These are phyloP conservation scores for Linyphia triangularis DNA, from an alignment of 2,888 invertebrate species.

Conservation along the genomic window DNA sequence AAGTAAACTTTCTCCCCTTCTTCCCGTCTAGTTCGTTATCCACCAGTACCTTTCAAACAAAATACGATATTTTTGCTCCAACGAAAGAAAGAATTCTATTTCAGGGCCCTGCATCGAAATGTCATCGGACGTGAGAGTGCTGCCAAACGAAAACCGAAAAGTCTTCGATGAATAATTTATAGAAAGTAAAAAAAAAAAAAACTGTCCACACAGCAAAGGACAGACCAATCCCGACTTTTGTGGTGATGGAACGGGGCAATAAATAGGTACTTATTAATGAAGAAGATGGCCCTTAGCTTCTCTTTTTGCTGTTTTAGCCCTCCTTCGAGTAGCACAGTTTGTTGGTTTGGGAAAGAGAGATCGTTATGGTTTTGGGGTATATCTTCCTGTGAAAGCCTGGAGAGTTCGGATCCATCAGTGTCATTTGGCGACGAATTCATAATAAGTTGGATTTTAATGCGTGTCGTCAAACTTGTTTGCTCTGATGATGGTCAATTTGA, in stretches of 20 bases:
- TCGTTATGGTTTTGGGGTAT: conserved; percentile 6
- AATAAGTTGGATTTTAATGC: background rate
- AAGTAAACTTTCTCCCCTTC: background rate
- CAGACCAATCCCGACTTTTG: background rate
- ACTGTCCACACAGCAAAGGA: background rate
- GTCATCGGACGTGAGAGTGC: conserved; percentile 44
- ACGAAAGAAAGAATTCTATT: conserved; percentile 14
- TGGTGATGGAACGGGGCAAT: background rate
- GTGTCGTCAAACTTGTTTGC: background rate
- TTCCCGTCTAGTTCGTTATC: background rate
- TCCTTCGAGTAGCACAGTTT: background rate
- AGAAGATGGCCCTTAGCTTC: conserved; percentile 1
- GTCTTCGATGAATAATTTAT: conserved; percentile 67
- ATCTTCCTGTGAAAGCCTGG: background rate
- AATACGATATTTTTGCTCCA: conserved; percentile 25
- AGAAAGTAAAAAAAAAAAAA: too few species aligned
- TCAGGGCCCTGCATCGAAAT: conserved; percentile 1
- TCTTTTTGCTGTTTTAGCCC: background rate
- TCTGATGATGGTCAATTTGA: background rate
- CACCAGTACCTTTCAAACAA: conserved; percentile 3
- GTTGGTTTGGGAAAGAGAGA: background rate
- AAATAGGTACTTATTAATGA: conserved; percentile 44
- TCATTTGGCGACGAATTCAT: background rate
- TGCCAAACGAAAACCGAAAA: conserved; percentile 58
- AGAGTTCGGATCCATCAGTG: background rate